phyloP scores from a whole-genome alignment of 2,797 vertebrate species.

The Sarcophilus harrisii region DNA sequence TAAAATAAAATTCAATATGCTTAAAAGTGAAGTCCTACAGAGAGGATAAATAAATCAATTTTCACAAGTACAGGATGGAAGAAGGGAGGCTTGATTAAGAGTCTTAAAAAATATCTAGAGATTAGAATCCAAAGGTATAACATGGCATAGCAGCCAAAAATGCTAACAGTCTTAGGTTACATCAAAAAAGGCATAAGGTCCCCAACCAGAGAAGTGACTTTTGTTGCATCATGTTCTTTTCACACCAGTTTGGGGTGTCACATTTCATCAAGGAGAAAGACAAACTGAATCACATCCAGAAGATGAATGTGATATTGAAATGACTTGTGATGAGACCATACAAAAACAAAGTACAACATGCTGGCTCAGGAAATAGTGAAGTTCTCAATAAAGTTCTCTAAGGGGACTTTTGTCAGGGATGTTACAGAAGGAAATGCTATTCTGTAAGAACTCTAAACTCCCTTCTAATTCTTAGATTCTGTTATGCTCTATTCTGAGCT shows the following conservation, averaged over 20 bases:
- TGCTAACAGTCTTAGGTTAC: not conserved
- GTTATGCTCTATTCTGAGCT: not conserved
- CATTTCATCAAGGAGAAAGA: not conserved
- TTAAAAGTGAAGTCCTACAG: not conserved
- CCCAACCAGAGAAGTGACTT: not conserved
- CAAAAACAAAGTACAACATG: not conserved
- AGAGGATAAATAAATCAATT: not conserved
- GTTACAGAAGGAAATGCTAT: not conserved
- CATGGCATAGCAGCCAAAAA: not conserved
- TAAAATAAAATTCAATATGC: not conserved
- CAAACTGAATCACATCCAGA: not conserved
- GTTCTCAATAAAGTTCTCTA: not conserved
- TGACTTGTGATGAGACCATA: not conserved
- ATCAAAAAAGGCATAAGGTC: not conserved
- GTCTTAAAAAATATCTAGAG: not conserved
- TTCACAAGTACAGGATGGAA: not conserved
- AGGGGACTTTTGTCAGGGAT: not conserved
- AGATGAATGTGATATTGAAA: not conserved
- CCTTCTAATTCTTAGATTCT: not conserved
- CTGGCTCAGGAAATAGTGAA: not conserved
- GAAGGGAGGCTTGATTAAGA: not conserved
- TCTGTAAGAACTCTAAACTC: not conserved
- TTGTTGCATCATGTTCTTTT: not conserved
- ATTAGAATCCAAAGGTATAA: not conserved
- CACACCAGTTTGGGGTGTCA: not conserved